A percentile compares a stretch with the other conserved stretches of the same genome.
These are phyloP conservation scores for Belgica antarctica DNA, from an alignment of 2,888 invertebrate genomes.

Conservation along the genomic window DNA sequence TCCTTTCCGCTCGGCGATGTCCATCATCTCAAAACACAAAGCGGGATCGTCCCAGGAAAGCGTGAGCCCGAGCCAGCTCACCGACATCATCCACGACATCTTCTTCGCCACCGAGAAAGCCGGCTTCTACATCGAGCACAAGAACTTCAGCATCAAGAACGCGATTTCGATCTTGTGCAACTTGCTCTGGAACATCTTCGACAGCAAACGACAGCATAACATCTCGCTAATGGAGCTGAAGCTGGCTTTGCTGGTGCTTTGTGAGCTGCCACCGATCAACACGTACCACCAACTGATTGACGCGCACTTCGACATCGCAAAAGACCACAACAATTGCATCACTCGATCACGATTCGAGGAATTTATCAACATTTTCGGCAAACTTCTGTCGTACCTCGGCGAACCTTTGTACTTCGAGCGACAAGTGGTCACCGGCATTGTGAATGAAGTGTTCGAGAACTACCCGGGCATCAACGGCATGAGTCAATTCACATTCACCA, in stretches of 20 bases:
- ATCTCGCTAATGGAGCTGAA: slow-evolving; percentile 53
- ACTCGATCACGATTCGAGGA: slow-evolving; percentile 52
- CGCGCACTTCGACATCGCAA: slow-evolving; percentile 50
- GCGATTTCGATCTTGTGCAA: slow-evolving; percentile 51
- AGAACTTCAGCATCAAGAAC: slow-evolving; percentile 48
- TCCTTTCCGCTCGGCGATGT: slow-evolving; percentile 51
- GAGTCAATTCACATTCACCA: slow-evolving; percentile 52
- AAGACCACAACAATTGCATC: slow-evolving; percentile 50
- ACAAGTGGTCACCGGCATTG: slow-evolving; percentile 9
- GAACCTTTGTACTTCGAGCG: slow-evolving; percentile 47
- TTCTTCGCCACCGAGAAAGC: slow-evolving; percentile 53
- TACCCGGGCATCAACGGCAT: slow-evolving; percentile 50
- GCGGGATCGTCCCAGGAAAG: slow-evolving; percentile 49
- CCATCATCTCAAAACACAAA: slow-evolving; percentile 52
- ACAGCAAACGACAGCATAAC: slow-evolving; percentile 52
- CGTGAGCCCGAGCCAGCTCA: slow-evolving; percentile 52
- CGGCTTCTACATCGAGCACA: slow-evolving; percentile 50
- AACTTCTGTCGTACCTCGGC: slow-evolving; percentile 52
- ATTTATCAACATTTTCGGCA: slow-evolving; percentile 50
- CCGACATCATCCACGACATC: slow-evolving; percentile 53
- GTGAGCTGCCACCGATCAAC: slow-evolving; percentile 48
- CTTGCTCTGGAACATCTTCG: slow-evolving; percentile 54
- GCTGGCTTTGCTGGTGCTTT: slow-evolving; percentile 52
- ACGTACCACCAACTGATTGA: slow-evolving; percentile 50
- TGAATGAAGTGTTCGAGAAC: slow-evolving; percentile 18